Base-by-base conservation (phyloP, 1,140 invertebrate genomes). In the Rhagoletis zephyria region DNA sequence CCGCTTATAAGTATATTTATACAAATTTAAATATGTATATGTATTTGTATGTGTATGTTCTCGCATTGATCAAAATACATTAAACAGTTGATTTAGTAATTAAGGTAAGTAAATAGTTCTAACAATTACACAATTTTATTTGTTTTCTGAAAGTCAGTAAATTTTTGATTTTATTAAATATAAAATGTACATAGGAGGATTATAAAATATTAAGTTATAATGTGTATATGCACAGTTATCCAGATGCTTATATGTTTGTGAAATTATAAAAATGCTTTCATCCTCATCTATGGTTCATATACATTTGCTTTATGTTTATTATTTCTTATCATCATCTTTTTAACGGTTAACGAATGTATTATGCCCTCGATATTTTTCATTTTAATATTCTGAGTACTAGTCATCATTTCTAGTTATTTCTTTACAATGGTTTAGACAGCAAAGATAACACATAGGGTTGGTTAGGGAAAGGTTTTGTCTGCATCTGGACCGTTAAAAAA, bases 81-180 rank as follows among this genome's bases (percentile, higher is more conserved):
- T 86, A 45, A 65, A 61, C 65, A 74, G 42, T 42, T 74, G 40
- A 74, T 56, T 56, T 51, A 19, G 42, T n/a, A 42, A 9, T 1
- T 74, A 30, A 74, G 9, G 30, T 67, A 6, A 12, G 9, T 65
- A 56, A 48, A 85, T 59, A 45, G 45, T 86, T 65, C 19, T 64
- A 86, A 51, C 61, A 64, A 85, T 40, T 85, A 45, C 7, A 63
- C 59, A 85, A 7, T 16, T 65, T 86, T 86, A 63, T 63, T 86
- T 48, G 67, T 12, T 45, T 81, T 81, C 45, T 81, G 74, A 81
- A 81, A 81, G 74, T 81, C 74, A 81, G 74, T 81, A 81, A 81
- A 81, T 81, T 81, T 81, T 56, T 81, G 16, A 19, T 81, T 81
- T 16, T 16, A 48, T 81, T 56, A 56, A 81, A 56, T 81, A 81